Conservation (phyloP, 2,888 invertebrate genomes). For the Lycocerus yunnanus region DNA sequence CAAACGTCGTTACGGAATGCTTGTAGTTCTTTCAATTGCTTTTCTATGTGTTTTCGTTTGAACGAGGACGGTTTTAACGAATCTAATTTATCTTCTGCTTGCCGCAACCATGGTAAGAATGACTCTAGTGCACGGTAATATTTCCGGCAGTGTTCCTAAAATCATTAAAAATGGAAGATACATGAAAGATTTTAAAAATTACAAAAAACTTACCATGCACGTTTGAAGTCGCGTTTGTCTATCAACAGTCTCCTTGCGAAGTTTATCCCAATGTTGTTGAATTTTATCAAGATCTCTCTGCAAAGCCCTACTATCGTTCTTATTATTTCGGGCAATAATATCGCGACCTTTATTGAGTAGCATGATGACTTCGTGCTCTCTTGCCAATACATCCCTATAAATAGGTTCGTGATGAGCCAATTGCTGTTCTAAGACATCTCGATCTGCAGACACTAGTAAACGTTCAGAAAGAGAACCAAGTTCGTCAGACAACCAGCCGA, state of each 20-base stretch:
- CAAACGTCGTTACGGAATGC: constrained; percentile 90
- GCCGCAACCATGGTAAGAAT: constrained; percentile 86
- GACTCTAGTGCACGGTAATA: constrained; percentile 84
- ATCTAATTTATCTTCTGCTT: constrained; percentile 83
- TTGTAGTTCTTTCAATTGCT: constrained; percentile 85
- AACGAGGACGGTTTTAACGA: constrained; percentile 78
- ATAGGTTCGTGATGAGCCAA: constrained; percentile 87
- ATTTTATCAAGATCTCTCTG: constrained; percentile 86
- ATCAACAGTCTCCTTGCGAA: constrained; percentile 86
- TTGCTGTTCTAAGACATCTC: constrained; percentile 82
- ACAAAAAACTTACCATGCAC: constrained; percentile 62
- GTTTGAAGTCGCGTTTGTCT: constrained; percentile 85
- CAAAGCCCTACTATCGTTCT: constrained; percentile 64
- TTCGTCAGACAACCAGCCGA: constrained; percentile 88
- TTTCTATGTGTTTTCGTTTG: constrained; percentile 84
- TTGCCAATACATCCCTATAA: constrained; percentile 84
- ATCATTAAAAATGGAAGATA: background rate
- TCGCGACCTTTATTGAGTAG: constrained; percentile 88
- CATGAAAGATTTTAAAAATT: constrained; percentile 24
- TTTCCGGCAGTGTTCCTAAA: constrained; percentile 81
- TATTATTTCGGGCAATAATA: constrained; percentile 57
- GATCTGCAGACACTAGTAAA: constrained; percentile 84
- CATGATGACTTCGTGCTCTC: constrained; percentile 94
- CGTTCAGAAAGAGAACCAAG: constrained; percentile 76
- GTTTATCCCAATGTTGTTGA: constrained; percentile 88